phyloP scores from a whole-genome alignment of 2,888 invertebrate species.

The Brachyptera risi region DNA sequence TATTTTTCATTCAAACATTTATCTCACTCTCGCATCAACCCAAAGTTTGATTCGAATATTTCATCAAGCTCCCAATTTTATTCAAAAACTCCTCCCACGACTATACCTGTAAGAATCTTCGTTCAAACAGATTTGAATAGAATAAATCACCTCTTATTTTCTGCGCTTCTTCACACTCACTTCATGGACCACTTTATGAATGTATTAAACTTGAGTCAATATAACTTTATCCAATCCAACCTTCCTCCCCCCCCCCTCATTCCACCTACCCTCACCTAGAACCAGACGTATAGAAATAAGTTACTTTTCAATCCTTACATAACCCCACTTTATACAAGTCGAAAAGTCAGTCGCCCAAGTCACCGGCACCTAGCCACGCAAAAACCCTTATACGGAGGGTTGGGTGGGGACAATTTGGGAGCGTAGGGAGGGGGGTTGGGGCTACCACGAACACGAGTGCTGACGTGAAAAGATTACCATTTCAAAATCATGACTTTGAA shows the following conservation, averaged over 20 bases:
- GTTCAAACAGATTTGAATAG: conserved; percentile 22
- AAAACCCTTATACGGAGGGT: neutral
- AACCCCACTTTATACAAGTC: conserved; percentile 12
- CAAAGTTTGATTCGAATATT: too few relatives aligned
- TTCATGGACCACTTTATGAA: conserved; percentile 13
- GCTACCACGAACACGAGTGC: neutral
- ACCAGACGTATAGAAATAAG: neutral
- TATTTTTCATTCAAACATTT: too few relatives aligned
- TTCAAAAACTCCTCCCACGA: too few relatives aligned
- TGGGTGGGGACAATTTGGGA: neutral
- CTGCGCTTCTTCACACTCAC: neutral
- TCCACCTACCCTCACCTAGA: too few relatives aligned
- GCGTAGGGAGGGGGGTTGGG: neutral
- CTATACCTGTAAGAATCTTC: neutral
- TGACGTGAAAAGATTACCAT: neutral
- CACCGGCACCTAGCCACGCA: neutral
- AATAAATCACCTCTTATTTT: conserved; percentile 29
- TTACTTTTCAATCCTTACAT: neutral
- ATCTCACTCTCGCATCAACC: too few relatives aligned
- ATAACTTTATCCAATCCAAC: conserved; percentile 4
- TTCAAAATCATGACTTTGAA: neutral
- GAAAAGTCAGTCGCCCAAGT: neutral
- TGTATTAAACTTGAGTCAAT: conserved; percentile 4
- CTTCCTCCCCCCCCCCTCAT: too few relatives aligned
- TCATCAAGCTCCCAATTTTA: too few relatives aligned